Evolutionary conservation across 2,888 invertebrate genomes (phyloP), one percentile per base, ranked within the genome.

Genomic region (Acleris emargana): DNA sequence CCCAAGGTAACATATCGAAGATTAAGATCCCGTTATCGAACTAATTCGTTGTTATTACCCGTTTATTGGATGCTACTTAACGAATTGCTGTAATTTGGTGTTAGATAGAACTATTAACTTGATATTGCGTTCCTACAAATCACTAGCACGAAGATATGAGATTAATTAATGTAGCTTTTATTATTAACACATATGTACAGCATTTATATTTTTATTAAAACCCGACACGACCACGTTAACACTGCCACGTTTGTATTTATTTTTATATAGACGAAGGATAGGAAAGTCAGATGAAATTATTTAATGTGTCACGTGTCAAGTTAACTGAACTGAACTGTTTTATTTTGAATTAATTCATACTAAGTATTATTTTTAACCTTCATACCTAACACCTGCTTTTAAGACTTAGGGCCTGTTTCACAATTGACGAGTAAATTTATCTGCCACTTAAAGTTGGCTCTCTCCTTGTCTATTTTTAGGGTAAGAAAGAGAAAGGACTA

Each of bases 31-130:
- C 6, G 7, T 16, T 25, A 62, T 51, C 16, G 49, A 52, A 38
- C 45, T 47, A 45, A 55, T 59, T 45, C 50, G 51, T 28, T 51
- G 16, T 66, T 52, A 60, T 62, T 62, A 51, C 47, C 45, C 18
- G 25, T 20, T 47, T 61, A 61, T 57, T 45, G 49, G 51, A 57
- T 28, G 25, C 47, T 20, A 25, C 9, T n/a, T 49, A 57, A 61
- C 58, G n/a, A 66, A 61, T 55, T 51, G 52, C 32, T 52, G 67
- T 62, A 57, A 61, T 62, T 62, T 62, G 57, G 38, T 47, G 28
- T 32, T 25, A 42, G 38, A 22, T 13, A 60, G 17, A 57, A 49
- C 52, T 16, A 50, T 59, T 59, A 59, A 47, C 32, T 49, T 58
- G 32, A 22, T 13, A 47, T 59, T 28, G 32, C 20, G 20, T n/a